These are phyloP conservation scores for Thecophora atra DNA, from an alignment of 2,888 invertebrate genomes.

Conservation along the genomic window DNA sequence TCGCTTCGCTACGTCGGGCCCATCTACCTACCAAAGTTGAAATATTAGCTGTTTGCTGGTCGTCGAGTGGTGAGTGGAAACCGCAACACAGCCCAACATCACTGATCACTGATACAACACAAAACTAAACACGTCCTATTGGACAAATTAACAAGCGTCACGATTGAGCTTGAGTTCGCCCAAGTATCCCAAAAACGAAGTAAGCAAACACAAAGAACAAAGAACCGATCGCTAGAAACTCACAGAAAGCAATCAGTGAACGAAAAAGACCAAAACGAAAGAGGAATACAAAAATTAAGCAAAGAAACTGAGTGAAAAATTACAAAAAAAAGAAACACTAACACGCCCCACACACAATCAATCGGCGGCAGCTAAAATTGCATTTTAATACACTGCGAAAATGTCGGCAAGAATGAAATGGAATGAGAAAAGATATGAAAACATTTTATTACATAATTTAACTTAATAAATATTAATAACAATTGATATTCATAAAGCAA, in stretches of 20 bases:
- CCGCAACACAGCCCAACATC: conserved; percentile 16
- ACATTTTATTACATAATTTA: not conserved
- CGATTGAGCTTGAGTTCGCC: conserved; percentile 9
- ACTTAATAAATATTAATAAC: not conserved
- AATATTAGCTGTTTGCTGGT: conserved; percentile 33
- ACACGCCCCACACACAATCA: conserved; percentile 20
- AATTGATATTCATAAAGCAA: not conserved
- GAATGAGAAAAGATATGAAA: not conserved
- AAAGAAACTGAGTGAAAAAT: conserved; percentile 24
- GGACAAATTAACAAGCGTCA: conserved; percentile 38
- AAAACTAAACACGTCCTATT: conserved; percentile 33
- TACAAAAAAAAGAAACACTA: conserved; percentile 29
- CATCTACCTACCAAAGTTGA: conserved; percentile 1
- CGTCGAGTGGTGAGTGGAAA: conserved; percentile 26
- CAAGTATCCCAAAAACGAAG: no score
- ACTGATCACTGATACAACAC: conserved; percentile 17
- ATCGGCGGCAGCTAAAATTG: conserved; percentile 16
- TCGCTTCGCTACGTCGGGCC: not conserved
- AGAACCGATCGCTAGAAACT: conserved; percentile 3
- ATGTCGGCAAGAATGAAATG: not conserved
- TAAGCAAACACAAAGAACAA: not conserved
- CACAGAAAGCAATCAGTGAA: conserved; percentile 2
- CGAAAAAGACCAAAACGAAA: not conserved
- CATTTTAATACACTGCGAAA: conserved; percentile 17
- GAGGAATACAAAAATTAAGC: not conserved